These are phyloP conservation scores for Sciaenops ocellatus DNA, from an alignment of 2,797 vertebrate species.

Conservation along the genomic window DNA sequence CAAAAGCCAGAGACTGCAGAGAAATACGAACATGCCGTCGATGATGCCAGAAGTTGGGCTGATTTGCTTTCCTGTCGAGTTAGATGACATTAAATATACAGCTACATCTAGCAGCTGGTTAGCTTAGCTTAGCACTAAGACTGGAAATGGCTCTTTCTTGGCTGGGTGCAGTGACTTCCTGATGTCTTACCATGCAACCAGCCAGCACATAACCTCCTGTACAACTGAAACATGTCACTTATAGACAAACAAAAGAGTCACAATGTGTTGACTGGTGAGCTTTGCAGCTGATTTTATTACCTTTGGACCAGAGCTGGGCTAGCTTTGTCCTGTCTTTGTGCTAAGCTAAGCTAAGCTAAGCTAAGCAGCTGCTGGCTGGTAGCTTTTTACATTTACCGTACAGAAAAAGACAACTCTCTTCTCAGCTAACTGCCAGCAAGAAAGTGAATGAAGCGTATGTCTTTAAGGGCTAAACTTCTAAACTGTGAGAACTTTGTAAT, in stretches of 20 bases:
- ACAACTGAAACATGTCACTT: background rate
- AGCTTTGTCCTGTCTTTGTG: background rate
- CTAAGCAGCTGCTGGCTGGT: background rate
- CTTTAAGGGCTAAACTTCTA: background rate
- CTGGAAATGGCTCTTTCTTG: background rate
- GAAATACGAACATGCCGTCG: background rate
- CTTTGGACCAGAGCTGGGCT: background rate
- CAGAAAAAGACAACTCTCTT: no score
- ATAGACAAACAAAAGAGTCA: background rate
- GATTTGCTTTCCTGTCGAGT: background rate
- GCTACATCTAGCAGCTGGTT: background rate
- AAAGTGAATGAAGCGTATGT: background rate
- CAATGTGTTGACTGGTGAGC: no score
- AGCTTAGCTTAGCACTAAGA: slow-evolving; percentile 1
- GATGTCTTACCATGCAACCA: background rate
- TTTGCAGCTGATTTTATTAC: background rate
- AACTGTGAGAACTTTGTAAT: background rate
- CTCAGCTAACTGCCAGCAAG: background rate
- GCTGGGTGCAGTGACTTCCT: background rate
- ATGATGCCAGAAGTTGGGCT: background rate
- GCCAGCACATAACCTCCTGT: no score
- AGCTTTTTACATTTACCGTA: background rate
- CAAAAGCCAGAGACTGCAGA: background rate
- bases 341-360: background rate
- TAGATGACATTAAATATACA: background rate